Evolutionary conservation across 2,113 vertebrate species (phyloP).

Genomic region (Grallaria varia): DNA sequence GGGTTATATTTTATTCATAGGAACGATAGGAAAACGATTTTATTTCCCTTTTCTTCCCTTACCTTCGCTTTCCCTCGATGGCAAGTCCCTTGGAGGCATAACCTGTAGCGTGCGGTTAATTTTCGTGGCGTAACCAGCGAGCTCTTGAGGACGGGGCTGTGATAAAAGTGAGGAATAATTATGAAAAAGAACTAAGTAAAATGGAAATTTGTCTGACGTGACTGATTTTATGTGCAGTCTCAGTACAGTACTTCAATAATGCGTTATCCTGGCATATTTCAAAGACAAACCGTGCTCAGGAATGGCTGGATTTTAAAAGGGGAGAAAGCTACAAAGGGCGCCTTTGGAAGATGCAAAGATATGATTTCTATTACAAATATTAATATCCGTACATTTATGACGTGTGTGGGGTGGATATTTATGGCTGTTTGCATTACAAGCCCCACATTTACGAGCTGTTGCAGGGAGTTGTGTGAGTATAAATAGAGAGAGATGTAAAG

Average conservation of each 20-base stretch:
- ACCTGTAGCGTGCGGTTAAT: slow-evolving; percentile 11
- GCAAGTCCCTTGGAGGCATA: not conserved
- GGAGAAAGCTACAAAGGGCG: not conserved
- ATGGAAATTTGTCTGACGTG: slow-evolving; percentile 51
- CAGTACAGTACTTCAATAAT: slow-evolving; percentile 31
- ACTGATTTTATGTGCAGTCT: slow-evolving; percentile 39
- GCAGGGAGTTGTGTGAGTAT: not conserved
- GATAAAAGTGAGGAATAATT: slow-evolving; percentile 50
- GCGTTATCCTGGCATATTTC: slow-evolving; percentile 58
- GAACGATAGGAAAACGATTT: not conserved
- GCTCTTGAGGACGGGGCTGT: not conserved
- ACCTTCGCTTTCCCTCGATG: not conserved
- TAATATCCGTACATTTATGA: not conserved
- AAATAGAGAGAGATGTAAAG: not conserved
- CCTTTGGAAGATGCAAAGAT: slow-evolving; percentile 46
- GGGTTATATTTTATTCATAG: not conserved
- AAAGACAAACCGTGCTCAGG: slow-evolving; percentile 35
- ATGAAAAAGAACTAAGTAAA: slow-evolving; percentile 36
- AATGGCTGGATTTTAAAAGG: slow-evolving; percentile 54
- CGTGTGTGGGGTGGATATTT: not conserved
- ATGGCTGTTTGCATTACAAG: not conserved
- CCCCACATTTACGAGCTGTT: not conserved
- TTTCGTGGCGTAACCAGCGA: slow-evolving; percentile 6
- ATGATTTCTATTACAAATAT: slow-evolving; percentile 4
- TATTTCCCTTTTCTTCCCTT: not conserved